These are phyloP conservation scores for Laticauda laticaudata DNA, from an alignment of 2,113 vertebrate genomes.

Conservation along the genomic window DNA sequence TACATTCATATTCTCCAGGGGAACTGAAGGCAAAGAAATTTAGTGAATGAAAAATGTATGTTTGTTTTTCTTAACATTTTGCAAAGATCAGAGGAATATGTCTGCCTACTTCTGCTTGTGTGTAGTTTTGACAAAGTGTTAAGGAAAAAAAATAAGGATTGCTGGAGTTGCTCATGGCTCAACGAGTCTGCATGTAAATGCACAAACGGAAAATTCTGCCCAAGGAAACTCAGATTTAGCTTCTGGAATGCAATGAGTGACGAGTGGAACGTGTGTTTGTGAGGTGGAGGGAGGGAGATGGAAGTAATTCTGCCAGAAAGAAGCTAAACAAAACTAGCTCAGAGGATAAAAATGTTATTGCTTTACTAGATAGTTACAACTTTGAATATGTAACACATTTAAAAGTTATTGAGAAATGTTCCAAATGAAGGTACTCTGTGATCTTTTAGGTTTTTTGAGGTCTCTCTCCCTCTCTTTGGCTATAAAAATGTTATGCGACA, in stretches of 20 bases:
- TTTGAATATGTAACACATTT: neutral
- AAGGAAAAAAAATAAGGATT: neutral
- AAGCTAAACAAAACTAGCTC: neutral
- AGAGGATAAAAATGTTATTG: neutral
- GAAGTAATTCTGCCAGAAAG: neutral
- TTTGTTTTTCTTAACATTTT: neutral
- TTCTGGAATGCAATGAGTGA: constrained; percentile 9
- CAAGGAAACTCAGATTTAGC: constrained; percentile 38
- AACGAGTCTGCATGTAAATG: fast-evolving
- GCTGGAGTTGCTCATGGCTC: fast-evolving
- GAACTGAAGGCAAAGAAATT: constrained; percentile 6
- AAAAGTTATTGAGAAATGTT: neutral
- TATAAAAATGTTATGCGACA: no score
- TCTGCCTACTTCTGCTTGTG: neutral
- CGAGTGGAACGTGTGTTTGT: neutral
- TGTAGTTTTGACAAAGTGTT: neutral
- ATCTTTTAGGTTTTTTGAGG: neutral
- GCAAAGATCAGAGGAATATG: neutral
- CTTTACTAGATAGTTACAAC: neutral
- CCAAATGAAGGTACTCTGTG: neutral
- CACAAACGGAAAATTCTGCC: constrained; percentile 7
- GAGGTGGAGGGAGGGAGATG: neutral
- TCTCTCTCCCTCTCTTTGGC: no score
- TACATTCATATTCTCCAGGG: neutral
- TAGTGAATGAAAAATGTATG: neutral